Evolutionary conservation across 2,797 vertebrate genomes (phyloP).

Genomic region (Smutsia gigantea): DNA sequence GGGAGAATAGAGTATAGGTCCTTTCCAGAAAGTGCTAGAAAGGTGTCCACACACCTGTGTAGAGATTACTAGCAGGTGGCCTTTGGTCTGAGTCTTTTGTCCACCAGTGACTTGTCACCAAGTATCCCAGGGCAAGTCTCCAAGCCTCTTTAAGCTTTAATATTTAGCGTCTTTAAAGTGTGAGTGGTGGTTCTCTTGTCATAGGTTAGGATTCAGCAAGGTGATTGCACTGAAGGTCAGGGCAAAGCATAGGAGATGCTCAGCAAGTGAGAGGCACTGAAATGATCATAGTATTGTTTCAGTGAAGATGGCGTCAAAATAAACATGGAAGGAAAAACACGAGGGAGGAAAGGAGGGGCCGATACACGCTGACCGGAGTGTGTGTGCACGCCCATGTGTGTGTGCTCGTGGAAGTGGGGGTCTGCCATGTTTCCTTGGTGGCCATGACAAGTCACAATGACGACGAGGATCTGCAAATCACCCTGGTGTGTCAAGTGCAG

Average conservation of each 20-base stretch:
- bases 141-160: not conserved
- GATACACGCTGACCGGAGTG: not conserved
- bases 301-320: not conserved
- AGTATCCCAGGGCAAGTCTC: not conserved
- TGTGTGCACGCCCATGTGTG: rapidly evolving
- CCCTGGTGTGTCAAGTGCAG: not conserved
- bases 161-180: not conserved
- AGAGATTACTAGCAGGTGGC: not conserved
- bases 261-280: not conserved
- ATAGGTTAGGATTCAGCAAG: not conserved
- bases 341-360: not conserved
- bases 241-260: not conserved
- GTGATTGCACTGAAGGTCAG: not conserved
- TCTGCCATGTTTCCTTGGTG: not conserved
- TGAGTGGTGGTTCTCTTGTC: not conserved
- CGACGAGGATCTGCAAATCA: not conserved
- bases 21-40: slow-evolving; percentile 40
- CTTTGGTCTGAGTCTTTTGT: not conserved
- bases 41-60: not conserved
- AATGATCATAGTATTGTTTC: not conserved
- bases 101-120: not conserved
- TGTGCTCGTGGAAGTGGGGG: not conserved
- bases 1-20: not conserved
- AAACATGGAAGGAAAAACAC: not conserved
- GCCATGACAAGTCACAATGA: no score